Evolutionary conservation across 2,888 invertebrate species (phyloP).

Genomic region (Ennomos erosarius): DNA sequence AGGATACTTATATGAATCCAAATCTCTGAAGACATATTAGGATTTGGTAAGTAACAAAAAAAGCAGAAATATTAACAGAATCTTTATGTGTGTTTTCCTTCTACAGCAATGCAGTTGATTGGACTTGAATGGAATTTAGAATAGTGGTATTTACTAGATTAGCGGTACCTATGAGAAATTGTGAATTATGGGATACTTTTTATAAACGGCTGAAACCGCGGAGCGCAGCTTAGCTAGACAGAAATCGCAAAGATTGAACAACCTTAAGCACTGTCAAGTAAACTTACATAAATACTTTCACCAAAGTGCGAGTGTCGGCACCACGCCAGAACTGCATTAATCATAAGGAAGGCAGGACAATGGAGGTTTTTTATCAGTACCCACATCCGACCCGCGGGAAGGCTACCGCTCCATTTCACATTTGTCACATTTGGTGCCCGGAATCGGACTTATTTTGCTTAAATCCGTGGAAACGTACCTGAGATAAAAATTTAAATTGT

Average conservation of each 20-base stretch:
- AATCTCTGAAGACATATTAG: no score
- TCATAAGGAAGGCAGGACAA: slow-evolving; percentile 67
- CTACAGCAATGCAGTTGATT: no score
- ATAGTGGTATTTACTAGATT: no score
- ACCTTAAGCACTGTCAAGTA: slow-evolving; percentile 18
- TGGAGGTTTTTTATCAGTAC: slow-evolving; percentile 63
- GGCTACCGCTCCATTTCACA: slow-evolving; percentile 54
- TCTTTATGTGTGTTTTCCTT: no score
- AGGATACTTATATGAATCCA: no score
- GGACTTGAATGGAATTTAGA: no score
- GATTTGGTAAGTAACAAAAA: no score
- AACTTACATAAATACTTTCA: slow-evolving; percentile 10
- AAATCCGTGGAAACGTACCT: slow-evolving; percentile 29
- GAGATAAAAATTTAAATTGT: slow-evolving; percentile 17
- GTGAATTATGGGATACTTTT: no score
- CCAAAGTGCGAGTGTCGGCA: slow-evolving; percentile 51
- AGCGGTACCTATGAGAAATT: no score
- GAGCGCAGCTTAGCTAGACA: no score
- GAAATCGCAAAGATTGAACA: not conserved
- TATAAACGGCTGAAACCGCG: no score
- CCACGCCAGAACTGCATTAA: slow-evolving; percentile 72
- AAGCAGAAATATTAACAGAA: no score
- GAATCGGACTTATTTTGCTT: slow-evolving; percentile 43
- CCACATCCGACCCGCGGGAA: slow-evolving; percentile 51
- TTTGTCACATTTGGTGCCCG: slow-evolving; percentile 58